A percentile compares a stretch with the other conserved stretches of the same genome.
These are phyloP conservation scores for Neolamprologus toae DNA, from an alignment of 2,113 vertebrate genomes.

Conservation along the genomic window DNA sequence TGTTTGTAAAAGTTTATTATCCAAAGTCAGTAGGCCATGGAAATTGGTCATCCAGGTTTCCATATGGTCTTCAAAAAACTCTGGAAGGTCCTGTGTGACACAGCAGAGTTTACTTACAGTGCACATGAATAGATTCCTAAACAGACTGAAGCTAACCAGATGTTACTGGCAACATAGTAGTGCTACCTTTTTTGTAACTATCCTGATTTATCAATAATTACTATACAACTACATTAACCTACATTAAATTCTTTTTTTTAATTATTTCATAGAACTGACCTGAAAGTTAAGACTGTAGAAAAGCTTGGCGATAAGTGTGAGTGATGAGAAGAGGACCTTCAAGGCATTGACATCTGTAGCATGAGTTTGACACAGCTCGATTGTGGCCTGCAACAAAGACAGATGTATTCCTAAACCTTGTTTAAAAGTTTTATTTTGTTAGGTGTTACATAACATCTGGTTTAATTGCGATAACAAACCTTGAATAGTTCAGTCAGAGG, in stretches of 20 bases:
- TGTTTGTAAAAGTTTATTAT: conserved; percentile 97
- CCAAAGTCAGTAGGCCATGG: conserved; percentile 90
- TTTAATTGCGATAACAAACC: conserved; percentile 65
- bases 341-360: conserved; percentile 87
- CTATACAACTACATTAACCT: not conserved
- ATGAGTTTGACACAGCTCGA: conserved; percentile 94
- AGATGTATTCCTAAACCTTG: not conserved
- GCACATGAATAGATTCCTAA: not conserved
- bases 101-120: not conserved
- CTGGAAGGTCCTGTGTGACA: conserved; percentile 85
- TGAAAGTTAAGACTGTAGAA: conserved; percentile 99
- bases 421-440: not conserved
- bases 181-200: not conserved
- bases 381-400: conserved; percentile 79
- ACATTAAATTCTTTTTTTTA: fast-evolving
- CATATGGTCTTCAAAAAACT: conserved; percentile 99
- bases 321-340: conserved; percentile 95
- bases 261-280: conserved; percentile 63
- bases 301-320: conserved; percentile 92
- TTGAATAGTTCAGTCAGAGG: conserved; percentile 96
- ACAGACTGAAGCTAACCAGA: not conserved
- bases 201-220: not conserved
- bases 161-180: not conserved
- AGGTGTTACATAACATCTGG: too few species aligned
- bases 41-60: conserved; percentile 99